Percentiles rank a stretch among this genome's conserved stretches.
phyloP scores from a whole-genome alignment of 53 echinoderm and acorn worm species.

The Crossaster papposus region DNA sequence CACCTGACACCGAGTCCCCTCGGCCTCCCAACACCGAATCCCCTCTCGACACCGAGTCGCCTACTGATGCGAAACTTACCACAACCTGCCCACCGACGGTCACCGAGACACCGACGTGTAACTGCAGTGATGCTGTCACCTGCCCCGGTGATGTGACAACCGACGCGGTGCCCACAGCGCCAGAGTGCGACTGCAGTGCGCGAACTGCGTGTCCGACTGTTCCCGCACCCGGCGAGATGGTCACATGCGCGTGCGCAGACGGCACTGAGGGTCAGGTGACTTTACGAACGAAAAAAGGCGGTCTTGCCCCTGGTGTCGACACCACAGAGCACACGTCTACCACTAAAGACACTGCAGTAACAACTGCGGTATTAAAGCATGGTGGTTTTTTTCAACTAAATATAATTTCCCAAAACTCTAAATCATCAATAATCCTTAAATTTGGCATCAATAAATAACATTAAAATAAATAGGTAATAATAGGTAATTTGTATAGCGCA shows the following conservation, averaged over 20 bases:
- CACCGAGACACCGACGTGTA: not conserved
- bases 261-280: not conserved
- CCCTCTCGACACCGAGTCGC: not conserved
- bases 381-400: too few species aligned
- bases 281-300: not conserved
- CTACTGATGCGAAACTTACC: not conserved
- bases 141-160: not conserved
- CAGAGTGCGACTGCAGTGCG: constrained; percentile 5
- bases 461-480: too few species aligned
- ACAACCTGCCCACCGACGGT: not conserved
- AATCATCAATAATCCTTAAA: too few species aligned
- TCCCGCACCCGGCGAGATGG: not conserved
- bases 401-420: too few species aligned
- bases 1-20: too few species aligned
- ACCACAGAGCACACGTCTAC: too few species aligned
- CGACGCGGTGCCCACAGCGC: not conserved
- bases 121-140: not conserved
- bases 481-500: too few species aligned
- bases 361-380: too few species aligned
- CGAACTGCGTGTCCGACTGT: not conserved
- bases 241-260: not conserved
- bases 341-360: too few species aligned
- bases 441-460: too few species aligned
- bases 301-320: not conserved
- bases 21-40: not conserved